Evolutionary conservation across 2,888 invertebrate species (phyloP).

Genomic region (Taenaris catops): DNA sequence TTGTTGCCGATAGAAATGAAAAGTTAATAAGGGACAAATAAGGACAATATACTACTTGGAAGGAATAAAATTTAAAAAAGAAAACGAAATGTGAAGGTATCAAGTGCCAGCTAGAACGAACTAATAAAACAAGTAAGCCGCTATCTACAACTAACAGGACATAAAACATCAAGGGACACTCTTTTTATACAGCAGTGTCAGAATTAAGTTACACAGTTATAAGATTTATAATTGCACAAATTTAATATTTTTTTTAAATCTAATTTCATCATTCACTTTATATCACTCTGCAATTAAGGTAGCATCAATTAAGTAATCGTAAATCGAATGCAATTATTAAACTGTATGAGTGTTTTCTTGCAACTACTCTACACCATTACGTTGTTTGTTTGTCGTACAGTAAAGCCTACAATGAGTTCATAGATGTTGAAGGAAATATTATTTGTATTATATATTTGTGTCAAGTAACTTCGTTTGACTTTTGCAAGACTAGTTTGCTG

Average conservation of each 20-base stretch:
- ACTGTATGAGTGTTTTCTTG: conserved; percentile 3
- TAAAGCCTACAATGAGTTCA: too few species aligned
- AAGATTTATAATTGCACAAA: conserved; percentile 24
- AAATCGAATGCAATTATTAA: conserved; percentile 7
- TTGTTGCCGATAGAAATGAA: conserved; percentile 26
- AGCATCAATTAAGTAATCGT: too few species aligned
- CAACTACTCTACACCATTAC: neutral
- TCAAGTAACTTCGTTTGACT: too few species aligned
- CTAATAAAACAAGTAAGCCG: conserved; percentile 51
- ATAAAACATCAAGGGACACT: conserved; percentile 54
- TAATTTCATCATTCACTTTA: neutral
- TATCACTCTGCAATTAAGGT: neutral
- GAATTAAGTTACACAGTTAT: conserved; percentile 17
- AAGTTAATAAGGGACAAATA: conserved; percentile 55
- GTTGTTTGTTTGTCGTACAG: too few species aligned
- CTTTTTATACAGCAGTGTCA: conserved; percentile 19
- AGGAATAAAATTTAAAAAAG: conserved; percentile 52
- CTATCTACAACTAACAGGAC: conserved; percentile 68
- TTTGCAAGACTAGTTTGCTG: too few species aligned
- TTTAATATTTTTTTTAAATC: neutral
- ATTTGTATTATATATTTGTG: neutral
- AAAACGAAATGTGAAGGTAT: conserved; percentile 63
- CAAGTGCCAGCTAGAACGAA: conserved; percentile 74
- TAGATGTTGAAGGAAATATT: too few species aligned
- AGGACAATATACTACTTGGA: conserved; percentile 39